Evolutionary conservation across 2,888 invertebrate genomes (phyloP).

Genomic region (Digitonthophagus gazella): DNA sequence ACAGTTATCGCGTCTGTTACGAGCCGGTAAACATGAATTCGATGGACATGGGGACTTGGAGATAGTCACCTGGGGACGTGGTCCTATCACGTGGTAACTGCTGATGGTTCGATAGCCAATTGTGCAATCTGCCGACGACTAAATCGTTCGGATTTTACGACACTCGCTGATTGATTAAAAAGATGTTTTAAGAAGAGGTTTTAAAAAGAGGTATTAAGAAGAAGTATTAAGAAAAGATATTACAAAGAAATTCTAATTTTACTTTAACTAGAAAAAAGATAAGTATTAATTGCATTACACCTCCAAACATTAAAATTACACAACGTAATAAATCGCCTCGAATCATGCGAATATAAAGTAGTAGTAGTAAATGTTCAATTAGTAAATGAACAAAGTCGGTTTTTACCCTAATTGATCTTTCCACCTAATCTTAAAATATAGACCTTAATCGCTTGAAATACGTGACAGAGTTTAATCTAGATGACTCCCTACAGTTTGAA

Average conservation of each 20-base stretch:
- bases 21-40: neutral
- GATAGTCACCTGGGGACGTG: neutral
- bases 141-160: neutral
- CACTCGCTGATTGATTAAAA: too few species aligned
- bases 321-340: neutral
- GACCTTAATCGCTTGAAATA: constrained; percentile 6
- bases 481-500: constrained; percentile 5
- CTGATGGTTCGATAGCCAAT: neutral
- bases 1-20: neutral
- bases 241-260: too few species aligned
- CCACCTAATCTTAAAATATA: constrained; percentile 8
- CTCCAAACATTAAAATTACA: constrained; percentile 5
- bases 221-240: too few species aligned
- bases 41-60: neutral
- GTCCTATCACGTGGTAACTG: neutral
- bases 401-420: constrained; percentile 13
- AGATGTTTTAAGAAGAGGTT: too few species aligned
- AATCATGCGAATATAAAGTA: neutral
- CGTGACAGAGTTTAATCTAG: constrained; percentile 9
- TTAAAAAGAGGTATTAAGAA: too few species aligned
- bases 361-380: too few species aligned
- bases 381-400: constrained; percentile 3
- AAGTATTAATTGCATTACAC: neutral
- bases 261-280: too few species aligned
- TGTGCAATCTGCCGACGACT: neutral